Evolutionary conservation across 2,888 invertebrate species (phyloP), one percentile per base, ranked within the genome.

Genomic region (Cephus rjabovi): DNA sequence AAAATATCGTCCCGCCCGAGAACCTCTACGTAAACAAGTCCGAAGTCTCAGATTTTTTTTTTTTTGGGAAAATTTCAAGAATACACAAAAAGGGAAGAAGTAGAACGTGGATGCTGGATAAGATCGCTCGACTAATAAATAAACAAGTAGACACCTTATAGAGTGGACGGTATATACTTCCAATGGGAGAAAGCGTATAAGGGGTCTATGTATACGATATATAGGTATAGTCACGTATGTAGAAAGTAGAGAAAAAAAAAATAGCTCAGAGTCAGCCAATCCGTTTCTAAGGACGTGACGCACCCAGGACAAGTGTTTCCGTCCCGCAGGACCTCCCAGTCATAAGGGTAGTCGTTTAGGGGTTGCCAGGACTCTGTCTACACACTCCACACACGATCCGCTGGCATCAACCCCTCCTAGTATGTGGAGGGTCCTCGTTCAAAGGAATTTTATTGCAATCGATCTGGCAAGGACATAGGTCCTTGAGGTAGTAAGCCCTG

Each of bases 381-480:
- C 56, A 56, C 0, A 56, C 69, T 31, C 71, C 69, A 31, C 74
- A 73, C 74, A 79, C 69, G 15, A 69, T 35, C 71, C 76, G 76
- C 56, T 33, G 73, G 75, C 76, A 79, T 79, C 12, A 80, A 69
- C 40, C 56, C 70, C 70, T 11, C 70, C 30, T 11, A 76, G 75
- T 0, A 82, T 69, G 34, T 83, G 79, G 37, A 85, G 70, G 11
- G 83, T 80, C 23, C 23, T 80, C 81, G 69, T 80, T 78, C 12
- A 83, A 69, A 33, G 81, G 81, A 69, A 86, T 76, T 56, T 76
- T 77, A 1, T 81, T 77, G 34, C 75, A 79, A 71, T 79, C 69
- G 12, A 76, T 34, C 34, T 73, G 73, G 33, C 69, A 71, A 56
- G 56, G 76, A 34, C 23, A 74, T 79, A 1, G 73, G 33, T 30